A percentile compares a stretch with the other conserved stretches of the same genome.
Evolutionary conservation across 1,140 invertebrate species (phyloP).

Genomic region (Akabosia matsudoensis): DNA sequence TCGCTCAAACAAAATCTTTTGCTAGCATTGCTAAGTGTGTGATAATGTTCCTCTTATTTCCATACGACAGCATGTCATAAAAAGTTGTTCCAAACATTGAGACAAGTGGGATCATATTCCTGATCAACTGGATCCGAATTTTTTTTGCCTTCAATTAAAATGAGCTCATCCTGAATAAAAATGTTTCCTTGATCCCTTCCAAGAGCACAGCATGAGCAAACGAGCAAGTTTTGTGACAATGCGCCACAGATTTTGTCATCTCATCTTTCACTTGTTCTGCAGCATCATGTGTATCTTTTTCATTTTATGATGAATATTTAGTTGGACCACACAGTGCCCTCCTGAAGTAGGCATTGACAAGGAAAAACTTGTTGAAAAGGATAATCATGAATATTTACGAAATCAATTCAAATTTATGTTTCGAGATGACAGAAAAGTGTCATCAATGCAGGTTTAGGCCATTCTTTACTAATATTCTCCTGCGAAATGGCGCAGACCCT

Average conservation of each 20-base stretch:
- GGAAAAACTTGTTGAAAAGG: constrained; percentile 8
- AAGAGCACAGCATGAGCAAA: neutral
- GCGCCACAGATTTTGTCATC: neutral
- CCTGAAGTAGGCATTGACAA: neutral
- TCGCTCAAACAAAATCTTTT: neutral
- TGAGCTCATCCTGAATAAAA: neutral
- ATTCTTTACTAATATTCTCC: neutral
- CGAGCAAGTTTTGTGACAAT: too few species aligned
- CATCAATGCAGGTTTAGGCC: neutral
- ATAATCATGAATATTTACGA: neutral
- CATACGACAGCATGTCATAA: neutral
- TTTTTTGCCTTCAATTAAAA: neutral
- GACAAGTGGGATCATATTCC: neutral
- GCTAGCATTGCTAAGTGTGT: neutral
- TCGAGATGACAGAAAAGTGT: constrained; percentile 6
- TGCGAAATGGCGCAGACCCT: neutral
- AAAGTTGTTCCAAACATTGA: neutral
- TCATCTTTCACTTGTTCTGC: neutral
- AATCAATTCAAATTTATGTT: neutral
- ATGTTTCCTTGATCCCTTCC: neutral
- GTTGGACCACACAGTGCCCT: constrained; percentile 9
- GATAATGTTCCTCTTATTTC: neutral
- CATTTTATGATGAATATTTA: neutral
- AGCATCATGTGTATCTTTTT: neutral
- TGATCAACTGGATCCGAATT: neutral